A percentile compares a stretch with the other conserved stretches of the same genome.
phyloP scores from a whole-genome alignment of 2,888 invertebrate genomes.

The Deroplatys truncata region DNA sequence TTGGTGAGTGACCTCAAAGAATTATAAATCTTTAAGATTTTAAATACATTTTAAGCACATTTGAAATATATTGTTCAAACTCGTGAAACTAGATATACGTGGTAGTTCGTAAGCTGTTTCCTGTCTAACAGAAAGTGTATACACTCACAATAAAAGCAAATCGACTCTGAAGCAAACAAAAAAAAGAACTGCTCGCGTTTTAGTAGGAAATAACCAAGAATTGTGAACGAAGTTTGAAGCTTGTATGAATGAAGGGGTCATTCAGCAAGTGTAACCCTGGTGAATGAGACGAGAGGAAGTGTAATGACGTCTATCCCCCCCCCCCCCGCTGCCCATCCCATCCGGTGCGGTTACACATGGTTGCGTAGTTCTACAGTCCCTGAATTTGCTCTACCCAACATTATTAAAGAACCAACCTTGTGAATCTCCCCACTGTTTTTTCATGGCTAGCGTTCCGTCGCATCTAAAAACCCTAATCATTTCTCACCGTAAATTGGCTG shows the following conservation, averaged over 20 bases:
- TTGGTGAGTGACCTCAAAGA: no score
- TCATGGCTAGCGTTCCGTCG: background rate
- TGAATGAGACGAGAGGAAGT: background rate
- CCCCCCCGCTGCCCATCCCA: no score
- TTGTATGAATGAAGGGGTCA: background rate
- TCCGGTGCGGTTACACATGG: conserved; percentile 2
- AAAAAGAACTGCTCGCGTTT: no score
- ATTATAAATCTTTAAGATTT: no score
- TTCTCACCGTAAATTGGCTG: background rate
- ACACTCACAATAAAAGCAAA: no score
- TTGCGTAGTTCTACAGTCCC: background rate
- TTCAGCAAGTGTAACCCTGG: background rate
- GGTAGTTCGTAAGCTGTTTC: no score
- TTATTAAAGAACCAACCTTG: background rate
- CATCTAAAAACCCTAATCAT: conserved; percentile 4
- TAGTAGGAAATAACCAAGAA: background rate
- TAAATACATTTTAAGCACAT: no score
- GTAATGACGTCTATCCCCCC: background rate
- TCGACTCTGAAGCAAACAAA: no score
- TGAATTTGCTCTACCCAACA: background rate
- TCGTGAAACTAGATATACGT: no score
- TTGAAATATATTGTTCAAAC: no score
- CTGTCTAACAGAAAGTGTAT: no score
- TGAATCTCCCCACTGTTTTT: background rate
- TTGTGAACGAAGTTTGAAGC: background rate